phyloP scores from a whole-genome alignment of 1,140 invertebrate species.

The Chelonus insularis region DNA sequence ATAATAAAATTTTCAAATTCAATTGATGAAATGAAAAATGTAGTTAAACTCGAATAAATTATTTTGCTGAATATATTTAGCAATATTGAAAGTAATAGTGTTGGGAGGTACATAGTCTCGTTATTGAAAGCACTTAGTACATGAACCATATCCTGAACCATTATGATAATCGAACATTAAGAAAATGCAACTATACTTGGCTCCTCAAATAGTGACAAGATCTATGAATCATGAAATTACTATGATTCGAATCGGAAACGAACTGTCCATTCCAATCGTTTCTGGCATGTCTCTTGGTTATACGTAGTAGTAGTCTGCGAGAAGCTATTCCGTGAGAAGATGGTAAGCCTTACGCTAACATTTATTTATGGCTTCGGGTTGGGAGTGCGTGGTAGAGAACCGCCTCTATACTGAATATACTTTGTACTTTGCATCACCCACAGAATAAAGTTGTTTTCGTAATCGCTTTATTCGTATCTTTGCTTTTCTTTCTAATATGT shows the following conservation, averaged over 20 bases:
- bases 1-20: too few species aligned
- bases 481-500: background rate
- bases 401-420: constrained; percentile 32
- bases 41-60: too few species aligned
- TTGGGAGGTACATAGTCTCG: too few species aligned
- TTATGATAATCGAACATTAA: too few species aligned
- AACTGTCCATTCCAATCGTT: constrained; percentile 32
- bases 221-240: constrained; percentile 27
- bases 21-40: too few species aligned
- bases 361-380: constrained; percentile 36
- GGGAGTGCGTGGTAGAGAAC: constrained; percentile 21
- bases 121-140: too few species aligned
- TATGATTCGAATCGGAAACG: constrained; percentile 23
- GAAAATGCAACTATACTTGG: background rate
- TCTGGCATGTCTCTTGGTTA: constrained; percentile 30
- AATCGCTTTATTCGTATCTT: background rate
- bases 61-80: too few species aligned
- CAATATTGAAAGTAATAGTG: too few species aligned
- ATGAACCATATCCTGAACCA: too few species aligned
- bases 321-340: constrained; percentile 21
- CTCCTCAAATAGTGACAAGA: background rate
- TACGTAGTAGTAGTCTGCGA: constrained; percentile 14
- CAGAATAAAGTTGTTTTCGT: constrained; percentile 31
- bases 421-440: constrained; percentile 33
- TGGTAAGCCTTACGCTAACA: constrained; percentile 22